These are phyloP conservation scores for Dicaeum eximium DNA, from an alignment of 2,113 vertebrate genomes.

Conservation along the genomic window DNA sequence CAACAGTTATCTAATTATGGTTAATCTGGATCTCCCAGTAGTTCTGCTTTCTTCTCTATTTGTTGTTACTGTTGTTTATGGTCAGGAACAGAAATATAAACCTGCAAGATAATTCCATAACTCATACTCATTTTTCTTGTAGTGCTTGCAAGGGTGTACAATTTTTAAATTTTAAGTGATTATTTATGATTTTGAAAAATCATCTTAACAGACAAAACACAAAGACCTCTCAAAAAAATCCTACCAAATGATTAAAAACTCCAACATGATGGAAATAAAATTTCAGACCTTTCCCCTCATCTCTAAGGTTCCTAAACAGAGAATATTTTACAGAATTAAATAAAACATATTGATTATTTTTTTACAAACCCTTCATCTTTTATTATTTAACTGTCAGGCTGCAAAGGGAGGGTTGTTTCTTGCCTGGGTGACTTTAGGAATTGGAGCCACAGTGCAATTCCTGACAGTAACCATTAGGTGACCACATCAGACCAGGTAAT, in stretches of 20 bases:
- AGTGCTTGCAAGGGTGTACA: not conserved
- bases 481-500: constrained; percentile 70
- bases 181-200: not conserved
- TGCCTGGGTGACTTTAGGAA: not conserved
- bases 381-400: not conserved
- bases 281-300: not conserved
- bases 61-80: not conserved
- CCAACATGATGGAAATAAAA: not conserved
- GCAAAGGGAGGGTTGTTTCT: not conserved
- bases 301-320: not conserved
- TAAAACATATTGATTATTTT: rapidly evolving
- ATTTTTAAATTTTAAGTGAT: not conserved
- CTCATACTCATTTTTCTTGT: not conserved
- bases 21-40: not conserved
- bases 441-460: constrained; percentile 38
- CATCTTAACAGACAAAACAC: not conserved
- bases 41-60: constrained; percentile 2
- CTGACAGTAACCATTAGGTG: constrained; percentile 66
- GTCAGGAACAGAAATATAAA: not conserved
- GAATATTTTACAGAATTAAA: not conserved
- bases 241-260: not conserved
- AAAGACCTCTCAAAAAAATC: not conserved
- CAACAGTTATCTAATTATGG: constrained; percentile 11
- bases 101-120: not conserved
- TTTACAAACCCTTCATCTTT: not conserved